These are phyloP conservation scores for Pachyramphus minor DNA, from an alignment of 2,113 vertebrate genomes.

Conservation along the genomic window DNA sequence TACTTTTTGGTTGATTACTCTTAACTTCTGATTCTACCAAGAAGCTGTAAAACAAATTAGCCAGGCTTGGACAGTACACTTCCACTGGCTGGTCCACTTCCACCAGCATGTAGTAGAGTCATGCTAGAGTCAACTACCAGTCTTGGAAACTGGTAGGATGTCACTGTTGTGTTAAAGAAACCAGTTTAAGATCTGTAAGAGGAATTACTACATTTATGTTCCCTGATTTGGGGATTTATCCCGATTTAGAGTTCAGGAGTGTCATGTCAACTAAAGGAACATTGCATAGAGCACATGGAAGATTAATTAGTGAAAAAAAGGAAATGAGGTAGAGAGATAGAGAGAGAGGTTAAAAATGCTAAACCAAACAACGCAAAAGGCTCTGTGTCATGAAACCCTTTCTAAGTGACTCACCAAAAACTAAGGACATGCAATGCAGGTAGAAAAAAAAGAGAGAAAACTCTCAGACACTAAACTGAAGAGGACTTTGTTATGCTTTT, in stretches of 20 bases:
- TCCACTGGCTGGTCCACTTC: not conserved
- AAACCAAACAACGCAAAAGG: not conserved
- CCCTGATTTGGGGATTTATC: not conserved
- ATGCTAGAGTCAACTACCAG: not conserved
- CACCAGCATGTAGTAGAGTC: not conserved
- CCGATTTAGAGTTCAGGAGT: not conserved
- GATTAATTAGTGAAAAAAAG: not conserved
- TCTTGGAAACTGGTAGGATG: not conserved
- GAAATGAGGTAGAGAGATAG: not conserved
- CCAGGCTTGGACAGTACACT: not conserved
- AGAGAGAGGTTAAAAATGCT: not conserved
- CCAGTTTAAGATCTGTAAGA: not conserved
- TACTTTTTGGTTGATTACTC: not conserved
- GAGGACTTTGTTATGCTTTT: not conserved
- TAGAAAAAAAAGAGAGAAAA: not conserved
- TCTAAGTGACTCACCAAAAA: not conserved
- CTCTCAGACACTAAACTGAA: not conserved
- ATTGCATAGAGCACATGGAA: not conserved
- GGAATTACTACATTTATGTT: not conserved
- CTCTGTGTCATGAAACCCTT: not conserved
- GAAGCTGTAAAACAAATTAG: not conserved
- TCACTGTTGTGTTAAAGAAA: not conserved
- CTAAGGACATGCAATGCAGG: not conserved
- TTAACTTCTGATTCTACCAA: not conserved
- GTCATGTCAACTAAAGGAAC: not conserved